Base-by-base conservation (phyloP, 2,797 vertebrate species). In the Poecilia wingei region DNA sequence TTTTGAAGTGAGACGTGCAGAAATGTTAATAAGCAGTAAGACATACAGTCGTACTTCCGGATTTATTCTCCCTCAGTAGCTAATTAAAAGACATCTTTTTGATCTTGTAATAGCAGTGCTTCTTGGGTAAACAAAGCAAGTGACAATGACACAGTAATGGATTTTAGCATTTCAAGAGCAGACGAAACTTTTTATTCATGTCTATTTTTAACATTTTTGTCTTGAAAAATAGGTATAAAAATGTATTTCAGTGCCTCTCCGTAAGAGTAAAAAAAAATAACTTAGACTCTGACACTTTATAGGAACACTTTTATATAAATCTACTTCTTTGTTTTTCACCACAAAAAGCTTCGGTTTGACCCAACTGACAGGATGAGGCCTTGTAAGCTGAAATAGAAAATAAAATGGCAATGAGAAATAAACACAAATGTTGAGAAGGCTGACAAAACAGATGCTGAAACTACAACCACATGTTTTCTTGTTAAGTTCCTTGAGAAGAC, bases 61-160 rank as follows among this genome's bases (percentile, higher is more conserved):
- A 88, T 87, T 86, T 89, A 85, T 82, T 84, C 87, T 94, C 92
- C 91, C 92, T 87, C 82, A 88, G 92, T 87, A 93, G 88, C 91
- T 94, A 94, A 94, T 94, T 94, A 93, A 92, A 91, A 93, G 81
- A 88, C 84, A 87, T 90, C 72, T 90, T 93, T 95, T 93, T 94
- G 93, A 95, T 95, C 92, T 93, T 75, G 85, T 92, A 90, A 94
- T 92, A 93, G 88, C 86, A 49, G 72, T 91, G 91, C 90, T 94
- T 88, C 88, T 89, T 85, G 90, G 82, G 83, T 90, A 91, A 93
- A 92, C 89, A 94, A 92, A 93, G 83, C 84, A 83, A 87, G 88
- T 89, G 92, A 93, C 91, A 94, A 93, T 93, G 92, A 91, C 90
- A 95, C 89, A 89, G 76, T 86, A 86, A 78, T 81, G 59, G 41